Percentiles rank a stretch among this genome's conserved stretches.
Conservation (phyloP, 1,140 invertebrate species). For the Hyles euphorbiae region DNA sequence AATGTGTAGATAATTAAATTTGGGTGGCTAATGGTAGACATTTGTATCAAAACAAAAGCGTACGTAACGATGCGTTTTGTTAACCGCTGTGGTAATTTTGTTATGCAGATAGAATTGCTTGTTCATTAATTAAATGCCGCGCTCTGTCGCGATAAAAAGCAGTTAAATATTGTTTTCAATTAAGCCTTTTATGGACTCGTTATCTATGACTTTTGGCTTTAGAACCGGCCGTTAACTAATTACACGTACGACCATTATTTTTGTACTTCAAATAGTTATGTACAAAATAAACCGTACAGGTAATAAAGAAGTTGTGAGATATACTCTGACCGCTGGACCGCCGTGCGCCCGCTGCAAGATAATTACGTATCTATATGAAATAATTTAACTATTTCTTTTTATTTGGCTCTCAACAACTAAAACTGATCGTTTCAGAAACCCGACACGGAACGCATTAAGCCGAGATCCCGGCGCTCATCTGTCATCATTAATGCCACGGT, state of each 20-base stretch:
- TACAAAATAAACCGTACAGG: conserved; percentile 2
- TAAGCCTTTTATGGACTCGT: conserved; percentile 18
- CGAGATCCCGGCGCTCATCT: conserved; percentile 61
- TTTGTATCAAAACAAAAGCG: conserved; percentile 39
- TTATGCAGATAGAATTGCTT: conserved; percentile 15
- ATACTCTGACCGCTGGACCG: neutral
- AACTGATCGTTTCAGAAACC: conserved; percentile 42
- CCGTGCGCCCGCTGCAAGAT: neutral
- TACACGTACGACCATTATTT: conserved; percentile 4
- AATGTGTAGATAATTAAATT: conserved; percentile 56
- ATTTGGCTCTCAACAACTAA: conserved; percentile 34
- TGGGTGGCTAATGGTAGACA: conserved; percentile 35
- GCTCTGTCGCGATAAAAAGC: conserved; percentile 18
- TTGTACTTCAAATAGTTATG: conserved; percentile 1
- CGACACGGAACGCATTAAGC: conserved; percentile 60
- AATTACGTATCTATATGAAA: conserved; percentile 33
- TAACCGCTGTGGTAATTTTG: conserved; percentile 17
- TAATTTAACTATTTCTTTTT: conserved; percentile 52
- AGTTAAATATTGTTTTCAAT: conserved; percentile 24
- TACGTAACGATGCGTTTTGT: conserved; percentile 16
- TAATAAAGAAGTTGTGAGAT: conserved; percentile 5
- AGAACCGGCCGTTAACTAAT: conserved; percentile 13
- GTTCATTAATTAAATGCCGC: conserved; percentile 16
- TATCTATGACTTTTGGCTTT: conserved; percentile 18
- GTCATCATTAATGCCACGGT: conserved; percentile 73